Percentiles rank a stretch among this genome's conserved stretches.
Evolutionary conservation across 2,888 invertebrate species (phyloP).

Genomic region (Archaeoteleia sp.): DNA sequence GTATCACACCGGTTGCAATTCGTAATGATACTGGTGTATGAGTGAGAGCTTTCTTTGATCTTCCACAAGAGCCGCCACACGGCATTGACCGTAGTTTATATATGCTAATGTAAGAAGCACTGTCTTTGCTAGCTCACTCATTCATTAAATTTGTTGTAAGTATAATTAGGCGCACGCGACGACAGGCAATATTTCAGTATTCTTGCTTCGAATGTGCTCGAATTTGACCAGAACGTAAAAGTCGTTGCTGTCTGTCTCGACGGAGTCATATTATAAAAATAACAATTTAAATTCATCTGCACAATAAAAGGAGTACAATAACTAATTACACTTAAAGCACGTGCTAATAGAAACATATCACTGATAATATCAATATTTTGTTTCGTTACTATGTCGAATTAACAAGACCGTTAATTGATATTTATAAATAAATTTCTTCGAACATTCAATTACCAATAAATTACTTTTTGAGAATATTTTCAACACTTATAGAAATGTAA

Average conservation of each 20-base stretch:
- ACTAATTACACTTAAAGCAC: too few species aligned
- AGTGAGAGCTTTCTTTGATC: slow-evolving; percentile 69
- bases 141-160: slow-evolving; percentile 73
- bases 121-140: slow-evolving; percentile 72
- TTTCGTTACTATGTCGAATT: too few species aligned
- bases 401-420: too few species aligned
- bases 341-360: too few species aligned
- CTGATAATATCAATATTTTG: too few species aligned
- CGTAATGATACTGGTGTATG: slow-evolving; percentile 51
- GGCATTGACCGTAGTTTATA: slow-evolving; percentile 74
- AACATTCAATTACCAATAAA: too few species aligned
- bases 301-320: too few species aligned
- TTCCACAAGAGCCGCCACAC: slow-evolving; percentile 72
- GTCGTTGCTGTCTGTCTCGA: neutral
- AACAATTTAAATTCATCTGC: neutral
- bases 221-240: slow-evolving; percentile 25
- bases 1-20: slow-evolving; percentile 41
- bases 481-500: too few species aligned
- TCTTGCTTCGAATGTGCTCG: slow-evolving; percentile 25
- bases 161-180: slow-evolving; percentile 68
- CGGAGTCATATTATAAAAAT: slow-evolving; percentile 23
- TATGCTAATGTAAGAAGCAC: slow-evolving; percentile 70
- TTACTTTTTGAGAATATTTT: too few species aligned
- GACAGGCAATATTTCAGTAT: slow-evolving; percentile 47
- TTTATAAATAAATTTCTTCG: too few species aligned